phyloP scores from a whole-genome alignment of 2,113 vertebrate species.

The Stigmatopora nigra region DNA sequence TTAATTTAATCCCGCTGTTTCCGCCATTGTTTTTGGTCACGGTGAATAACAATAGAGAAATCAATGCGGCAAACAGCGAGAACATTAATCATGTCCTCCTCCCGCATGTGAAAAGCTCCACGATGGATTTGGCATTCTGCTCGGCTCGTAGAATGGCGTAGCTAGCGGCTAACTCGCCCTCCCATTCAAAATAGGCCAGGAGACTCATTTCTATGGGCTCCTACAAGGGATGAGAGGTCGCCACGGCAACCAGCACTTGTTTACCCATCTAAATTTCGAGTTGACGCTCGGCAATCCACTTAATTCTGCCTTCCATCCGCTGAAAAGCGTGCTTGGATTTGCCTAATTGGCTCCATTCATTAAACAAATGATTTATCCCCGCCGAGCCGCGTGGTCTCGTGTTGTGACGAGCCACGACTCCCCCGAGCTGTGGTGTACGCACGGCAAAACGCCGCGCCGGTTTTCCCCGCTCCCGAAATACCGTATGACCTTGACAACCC shows the following conservation, averaged over 20 bases:
- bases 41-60: slow-evolving; percentile 40
- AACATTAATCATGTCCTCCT: slow-evolving; percentile 55
- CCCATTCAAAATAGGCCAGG: too few species aligned
- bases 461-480: too few species aligned
- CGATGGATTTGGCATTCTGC: slow-evolving; percentile 55
- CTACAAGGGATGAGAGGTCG: not conserved
- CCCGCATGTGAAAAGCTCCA: slow-evolving; percentile 35
- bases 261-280: not conserved
- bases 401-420: slow-evolving; percentile 38
- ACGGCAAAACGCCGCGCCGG: too few species aligned
- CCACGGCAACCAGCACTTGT: not conserved
- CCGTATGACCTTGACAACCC: too few species aligned
- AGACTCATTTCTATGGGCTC: not conserved
- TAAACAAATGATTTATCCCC: slow-evolving; percentile 63
- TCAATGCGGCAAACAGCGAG: slow-evolving; percentile 23
- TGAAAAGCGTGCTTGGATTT: slow-evolving; percentile 52
- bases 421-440: slow-evolving; percentile 12
- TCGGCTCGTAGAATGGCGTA: slow-evolving; percentile 1
- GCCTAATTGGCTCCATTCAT: slow-evolving; percentile 67
- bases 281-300: slow-evolving; percentile 36
- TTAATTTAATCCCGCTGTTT: too few species aligned
- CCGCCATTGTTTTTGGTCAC: slow-evolving; percentile 46
- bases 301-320: slow-evolving; percentile 56
- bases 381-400: slow-evolving; percentile 48
- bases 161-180: too few species aligned